Conservation (phyloP, 2,113 vertebrate genomes). For the Platysternon megacephalum region DNA sequence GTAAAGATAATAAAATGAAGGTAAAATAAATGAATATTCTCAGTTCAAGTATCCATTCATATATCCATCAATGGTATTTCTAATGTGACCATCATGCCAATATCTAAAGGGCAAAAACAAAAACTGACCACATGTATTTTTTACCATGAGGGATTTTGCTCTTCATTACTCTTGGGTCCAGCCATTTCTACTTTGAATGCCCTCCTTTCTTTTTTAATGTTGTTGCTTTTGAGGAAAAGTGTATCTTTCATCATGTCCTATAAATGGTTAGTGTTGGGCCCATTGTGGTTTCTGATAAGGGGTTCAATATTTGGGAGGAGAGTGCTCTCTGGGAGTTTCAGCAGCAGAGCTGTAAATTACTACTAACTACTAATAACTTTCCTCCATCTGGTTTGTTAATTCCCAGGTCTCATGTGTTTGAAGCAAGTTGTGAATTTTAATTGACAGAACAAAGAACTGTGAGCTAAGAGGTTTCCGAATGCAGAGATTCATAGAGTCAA, state of each 20-base stretch:
- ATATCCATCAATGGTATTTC: background rate
- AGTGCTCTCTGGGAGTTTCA: background rate
- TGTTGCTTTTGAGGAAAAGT: background rate
- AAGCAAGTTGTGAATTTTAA: background rate
- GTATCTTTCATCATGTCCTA: background rate
- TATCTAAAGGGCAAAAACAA: background rate
- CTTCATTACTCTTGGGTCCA: background rate
- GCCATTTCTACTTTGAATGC: background rate
- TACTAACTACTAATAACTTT: background rate
- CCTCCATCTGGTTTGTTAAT: background rate
- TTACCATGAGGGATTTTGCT: background rate
- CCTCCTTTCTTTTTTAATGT: background rate
- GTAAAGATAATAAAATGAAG: conserved; percentile 46
- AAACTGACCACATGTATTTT: background rate
- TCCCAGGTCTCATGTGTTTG: background rate
- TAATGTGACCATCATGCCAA: background rate
- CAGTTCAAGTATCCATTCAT: background rate
- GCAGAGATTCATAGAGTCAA: background rate
- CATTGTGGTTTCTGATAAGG: background rate
- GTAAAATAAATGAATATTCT: background rate
- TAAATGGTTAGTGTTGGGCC: background rate
- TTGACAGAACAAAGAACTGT: background rate
- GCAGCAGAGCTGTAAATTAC: background rate
- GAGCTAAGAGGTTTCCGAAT: background rate
- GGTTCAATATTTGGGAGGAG: rapidly evolving